Base-by-base conservation (phyloP, 2,888 invertebrate genomes). In the Drosophila nigricruria region DNA sequence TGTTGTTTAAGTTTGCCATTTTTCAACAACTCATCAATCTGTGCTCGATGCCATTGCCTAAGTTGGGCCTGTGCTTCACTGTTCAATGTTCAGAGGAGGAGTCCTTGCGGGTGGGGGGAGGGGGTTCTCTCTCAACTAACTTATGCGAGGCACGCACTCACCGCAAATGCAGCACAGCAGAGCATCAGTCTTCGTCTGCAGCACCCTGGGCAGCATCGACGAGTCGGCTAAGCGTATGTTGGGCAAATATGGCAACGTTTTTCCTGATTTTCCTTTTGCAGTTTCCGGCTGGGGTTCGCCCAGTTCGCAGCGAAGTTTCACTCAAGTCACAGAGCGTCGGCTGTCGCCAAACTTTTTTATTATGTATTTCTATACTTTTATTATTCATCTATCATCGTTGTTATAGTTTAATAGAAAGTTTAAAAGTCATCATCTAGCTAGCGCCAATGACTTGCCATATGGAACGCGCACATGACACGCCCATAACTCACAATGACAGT, bases 21-120 rank as follows among this genome's bases (percentile, higher is more conserved):
- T 88, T 89, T 89, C 88, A 86, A 88, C 88, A 89, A 89, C 90
- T 86, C 86, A 86, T 86, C 90, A 86, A 86, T 86, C 90, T 86
- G 86, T 79, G 54, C 63, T 75, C 86, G 78, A 82, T 80, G 72
- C 64, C 50, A 71, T 65, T 70, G 88, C 71, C 74, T 70, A 63
- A 66, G 74, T 69, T 74, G 53, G 72, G 67, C 77, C 59, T 62
- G 58, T 60, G 61, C 58, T 68, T 68, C 78, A 74, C 56, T 49
- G 25, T 36, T 34, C 42, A 42, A 16, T 45, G 36, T 23, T 12
- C 42, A 12, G 18, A 5, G 20, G 8, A 14, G 20, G 36, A 36
- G 38, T 1, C 23, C 5, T 5, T 18, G 18, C n/a, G 5, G 10
- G 18, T 1, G 4, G 18, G 18, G 2, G 42, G 20, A 2, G 14